Conservation (phyloP, 2,888 invertebrate species). For the Leucania comma region DNA sequence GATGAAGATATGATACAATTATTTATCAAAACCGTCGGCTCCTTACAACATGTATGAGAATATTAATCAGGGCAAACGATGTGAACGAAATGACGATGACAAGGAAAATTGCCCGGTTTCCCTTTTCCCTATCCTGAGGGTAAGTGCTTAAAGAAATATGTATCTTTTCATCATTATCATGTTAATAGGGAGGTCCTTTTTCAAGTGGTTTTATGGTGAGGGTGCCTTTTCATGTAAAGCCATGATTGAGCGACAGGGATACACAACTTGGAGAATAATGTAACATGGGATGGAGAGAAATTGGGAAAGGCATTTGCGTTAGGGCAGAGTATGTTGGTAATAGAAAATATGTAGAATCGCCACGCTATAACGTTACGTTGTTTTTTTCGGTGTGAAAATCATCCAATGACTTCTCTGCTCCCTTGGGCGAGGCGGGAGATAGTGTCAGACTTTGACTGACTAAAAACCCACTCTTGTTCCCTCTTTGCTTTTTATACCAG, state of each 20-base stretch:
- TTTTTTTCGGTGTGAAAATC: too few species aligned
- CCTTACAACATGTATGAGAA: constrained; percentile 13
- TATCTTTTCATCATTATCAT: constrained; percentile 33
- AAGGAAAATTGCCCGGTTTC: constrained; percentile 9
- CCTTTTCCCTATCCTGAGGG: constrained; percentile 22
- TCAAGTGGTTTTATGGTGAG: constrained; percentile 9
- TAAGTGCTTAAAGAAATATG: not conserved
- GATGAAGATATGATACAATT: constrained; percentile 4
- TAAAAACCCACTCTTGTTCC: too few species aligned
- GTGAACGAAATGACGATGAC: constrained; percentile 30
- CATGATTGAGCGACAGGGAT: constrained; percentile 5
- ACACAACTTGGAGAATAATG: too few species aligned
- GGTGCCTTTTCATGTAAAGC: not conserved
- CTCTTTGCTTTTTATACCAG: too few species aligned
- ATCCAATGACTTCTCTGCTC: too few species aligned
- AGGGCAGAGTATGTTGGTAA: too few species aligned
- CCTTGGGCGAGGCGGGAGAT: too few species aligned
- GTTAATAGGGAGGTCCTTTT: constrained; percentile 32
- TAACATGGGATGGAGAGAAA: too few species aligned
- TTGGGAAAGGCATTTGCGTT: too few species aligned
- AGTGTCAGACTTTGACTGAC: too few species aligned
- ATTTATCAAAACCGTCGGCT: constrained; percentile 3
- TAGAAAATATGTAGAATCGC: too few species aligned
- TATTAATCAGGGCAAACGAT: constrained; percentile 42
- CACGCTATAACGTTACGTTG: too few species aligned